These are phyloP conservation scores for Trachurus trachurus DNA, from an alignment of 2,797 vertebrate genomes.

Conservation along the genomic window DNA sequence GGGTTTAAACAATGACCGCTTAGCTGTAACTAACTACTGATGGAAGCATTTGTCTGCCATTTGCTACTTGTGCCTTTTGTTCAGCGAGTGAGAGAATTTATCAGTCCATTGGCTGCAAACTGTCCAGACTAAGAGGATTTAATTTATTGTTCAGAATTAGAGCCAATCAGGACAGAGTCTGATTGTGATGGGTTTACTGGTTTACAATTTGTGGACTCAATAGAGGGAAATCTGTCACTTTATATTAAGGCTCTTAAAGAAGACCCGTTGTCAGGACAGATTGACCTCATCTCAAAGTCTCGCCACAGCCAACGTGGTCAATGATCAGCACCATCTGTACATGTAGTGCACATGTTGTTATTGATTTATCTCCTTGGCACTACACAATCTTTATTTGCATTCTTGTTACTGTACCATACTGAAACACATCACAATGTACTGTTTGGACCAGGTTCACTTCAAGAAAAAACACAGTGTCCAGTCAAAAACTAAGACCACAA, in stretches of 20 bases:
- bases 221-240: constrained; percentile 1
- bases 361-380: not conserved
- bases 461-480: too few relatives aligned
- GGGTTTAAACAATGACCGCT: not conserved
- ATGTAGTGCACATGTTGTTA: not conserved
- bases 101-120: constrained; percentile 31
- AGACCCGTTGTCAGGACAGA: not conserved
- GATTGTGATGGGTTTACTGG: constrained; percentile 35
- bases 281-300: not conserved
- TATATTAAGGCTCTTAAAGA: constrained; percentile 14
- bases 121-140: constrained; percentile 52
- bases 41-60: not conserved
- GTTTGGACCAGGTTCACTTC: not conserved
- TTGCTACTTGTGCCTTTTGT: not conserved
- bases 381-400: not conserved
- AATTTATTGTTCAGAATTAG: constrained; percentile 35
- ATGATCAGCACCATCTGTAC: not conserved
- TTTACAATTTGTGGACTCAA: constrained; percentile 30
- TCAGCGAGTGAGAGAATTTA: not conserved
- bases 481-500: too few relatives aligned
- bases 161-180: constrained; percentile 41
- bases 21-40: not conserved
- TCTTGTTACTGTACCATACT: too few relatives aligned
- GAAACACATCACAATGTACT: too few relatives aligned
- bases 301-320: not conserved